Conservation (phyloP, 2,888 invertebrate species). For the Pogonocherus hispidulus region DNA sequence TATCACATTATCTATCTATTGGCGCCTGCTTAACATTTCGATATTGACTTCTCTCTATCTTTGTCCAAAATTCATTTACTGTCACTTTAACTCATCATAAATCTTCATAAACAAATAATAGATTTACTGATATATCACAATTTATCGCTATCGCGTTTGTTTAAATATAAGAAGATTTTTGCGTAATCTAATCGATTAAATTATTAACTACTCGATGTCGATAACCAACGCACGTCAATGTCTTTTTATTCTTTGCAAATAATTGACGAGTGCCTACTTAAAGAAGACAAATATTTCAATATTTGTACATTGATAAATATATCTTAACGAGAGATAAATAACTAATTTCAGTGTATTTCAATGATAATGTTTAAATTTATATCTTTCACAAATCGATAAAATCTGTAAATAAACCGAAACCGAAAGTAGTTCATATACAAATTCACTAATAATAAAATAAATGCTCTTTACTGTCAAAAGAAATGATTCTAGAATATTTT, state of each 20-base stretch:
- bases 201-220: constrained; percentile 11
- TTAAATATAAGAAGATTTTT: constrained; percentile 31
- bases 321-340: constrained; percentile 19
- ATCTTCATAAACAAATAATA: constrained; percentile 25
- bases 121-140: constrained; percentile 14
- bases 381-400: constrained; percentile 8
- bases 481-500: neutral
- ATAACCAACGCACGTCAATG: constrained; percentile 27
- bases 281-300: constrained; percentile 28
- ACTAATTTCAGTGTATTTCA: constrained; percentile 23
- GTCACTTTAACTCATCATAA: constrained; percentile 6
- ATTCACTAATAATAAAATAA: neutral
- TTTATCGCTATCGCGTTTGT: constrained; percentile 21
- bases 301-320: constrained; percentile 29
- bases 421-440: neutral
- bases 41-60: constrained; percentile 10
- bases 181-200: constrained; percentile 27
- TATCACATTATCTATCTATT: constrained; percentile 3
- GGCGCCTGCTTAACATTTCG: neutral
- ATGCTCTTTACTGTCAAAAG: no score
- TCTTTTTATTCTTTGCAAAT: constrained; percentile 34
- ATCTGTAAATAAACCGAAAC: constrained; percentile 19
- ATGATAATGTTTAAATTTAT: constrained; percentile 11
- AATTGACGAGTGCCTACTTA: constrained; percentile 26
- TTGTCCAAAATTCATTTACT: neutral